Evolutionary conservation across 1,140 invertebrate genomes (phyloP).

Genomic region (Adoxophyes honmai): DNA sequence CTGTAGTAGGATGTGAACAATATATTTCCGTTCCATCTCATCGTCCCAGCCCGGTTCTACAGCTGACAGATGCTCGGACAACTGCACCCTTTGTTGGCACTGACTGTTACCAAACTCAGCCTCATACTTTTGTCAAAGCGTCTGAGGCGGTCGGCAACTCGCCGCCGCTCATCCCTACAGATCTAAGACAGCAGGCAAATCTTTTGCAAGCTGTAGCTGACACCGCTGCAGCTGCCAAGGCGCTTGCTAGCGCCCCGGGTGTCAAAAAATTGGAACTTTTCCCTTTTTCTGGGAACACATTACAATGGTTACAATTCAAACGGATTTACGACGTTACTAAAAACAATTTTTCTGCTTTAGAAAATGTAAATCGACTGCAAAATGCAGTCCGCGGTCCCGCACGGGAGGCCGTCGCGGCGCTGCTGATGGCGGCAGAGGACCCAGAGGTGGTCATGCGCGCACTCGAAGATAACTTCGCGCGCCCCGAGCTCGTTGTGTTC

Average conservation of each 20-base stretch:
- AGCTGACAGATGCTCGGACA: neutral
- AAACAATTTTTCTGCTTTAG: neutral
- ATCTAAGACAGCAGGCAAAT: neutral
- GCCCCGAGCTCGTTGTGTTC: conserved; percentile 18
- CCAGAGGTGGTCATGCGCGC: conserved; percentile 13
- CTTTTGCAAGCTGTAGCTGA: neutral
- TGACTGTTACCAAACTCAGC: no score
- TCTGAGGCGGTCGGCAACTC: no score
- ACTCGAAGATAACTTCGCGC: conserved; percentile 18
- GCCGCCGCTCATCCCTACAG: neutral
- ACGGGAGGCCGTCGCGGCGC: conserved; percentile 16
- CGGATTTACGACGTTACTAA: conserved; percentile 1
- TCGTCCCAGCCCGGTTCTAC: neutral
- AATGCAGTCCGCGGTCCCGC: conserved; percentile 19
- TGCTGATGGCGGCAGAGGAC: conserved; percentile 3
- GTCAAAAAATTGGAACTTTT: neutral
- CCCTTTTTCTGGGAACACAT: neutral
- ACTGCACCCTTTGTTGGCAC: neutral
- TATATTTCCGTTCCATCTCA: neutral
- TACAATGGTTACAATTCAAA: conserved; percentile 6
- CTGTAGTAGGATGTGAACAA: neutral
- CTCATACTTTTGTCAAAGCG: no score
- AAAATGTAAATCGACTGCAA: conserved; percentile 11
- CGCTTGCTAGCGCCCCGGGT: neutral
- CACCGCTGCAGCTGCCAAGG: neutral